Evolutionary conservation across 2,888 invertebrate species (phyloP).

Genomic region (Cetonia aurata): DNA sequence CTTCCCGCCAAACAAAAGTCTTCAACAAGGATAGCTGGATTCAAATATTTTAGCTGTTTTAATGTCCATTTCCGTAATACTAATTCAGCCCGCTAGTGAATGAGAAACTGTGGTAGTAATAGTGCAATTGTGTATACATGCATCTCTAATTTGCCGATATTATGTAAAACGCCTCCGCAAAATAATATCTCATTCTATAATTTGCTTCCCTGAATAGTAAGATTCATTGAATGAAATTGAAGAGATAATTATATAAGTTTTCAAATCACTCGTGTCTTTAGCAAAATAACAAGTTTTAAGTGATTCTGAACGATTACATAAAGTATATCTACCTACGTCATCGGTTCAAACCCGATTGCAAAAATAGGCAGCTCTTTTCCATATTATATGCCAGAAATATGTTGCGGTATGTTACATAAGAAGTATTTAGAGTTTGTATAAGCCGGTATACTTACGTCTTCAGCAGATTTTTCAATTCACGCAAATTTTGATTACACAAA

Average conservation of each 20-base stretch:
- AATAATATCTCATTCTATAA: background rate
- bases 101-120: too few relatives aligned
- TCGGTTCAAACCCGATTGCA: background rate
- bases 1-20: too few relatives aligned
- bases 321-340: slow-evolving; percentile 21
- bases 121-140: too few relatives aligned
- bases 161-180: background rate
- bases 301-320: slow-evolving; percentile 15
- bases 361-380: slow-evolving; percentile 17
- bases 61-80: too few relatives aligned
- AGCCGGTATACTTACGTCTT: slow-evolving; percentile 17
- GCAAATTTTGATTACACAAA: slow-evolving; percentile 28
- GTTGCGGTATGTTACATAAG: slow-evolving; percentile 14
- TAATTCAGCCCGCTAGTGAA: too few relatives aligned
- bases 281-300: slow-evolving; percentile 23
- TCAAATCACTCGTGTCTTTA: slow-evolving; percentile 14
- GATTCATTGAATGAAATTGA: slow-evolving; percentile 18
- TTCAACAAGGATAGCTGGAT: too few relatives aligned
- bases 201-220: slow-evolving; percentile 1
- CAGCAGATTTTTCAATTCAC: slow-evolving; percentile 20
- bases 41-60: too few relatives aligned
- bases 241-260: slow-evolving; percentile 6
- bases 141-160: too few relatives aligned
- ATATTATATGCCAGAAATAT: slow-evolving; percentile 13
- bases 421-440: slow-evolving; percentile 14